phyloP scores from a whole-genome alignment of 2,888 invertebrate genomes.

The Cyclophora albipunctata region DNA sequence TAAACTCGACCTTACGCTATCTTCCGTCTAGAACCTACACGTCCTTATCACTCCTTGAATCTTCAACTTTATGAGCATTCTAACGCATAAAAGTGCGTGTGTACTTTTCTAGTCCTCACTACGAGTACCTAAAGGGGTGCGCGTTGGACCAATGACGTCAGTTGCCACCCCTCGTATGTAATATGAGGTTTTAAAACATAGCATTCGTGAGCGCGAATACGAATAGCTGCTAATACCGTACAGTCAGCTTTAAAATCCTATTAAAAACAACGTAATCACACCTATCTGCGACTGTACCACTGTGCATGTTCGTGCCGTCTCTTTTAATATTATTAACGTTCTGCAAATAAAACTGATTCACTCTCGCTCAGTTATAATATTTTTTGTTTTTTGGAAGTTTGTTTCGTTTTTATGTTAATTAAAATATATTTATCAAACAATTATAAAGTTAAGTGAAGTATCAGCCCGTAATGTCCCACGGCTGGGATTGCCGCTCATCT shows the following conservation, averaged over 20 bases:
- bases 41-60: no score
- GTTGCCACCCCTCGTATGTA: conserved; percentile 35
- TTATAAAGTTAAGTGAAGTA: no score
- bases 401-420: no score
- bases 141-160: conserved; percentile 66
- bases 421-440: no score
- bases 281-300: conserved; percentile 8
- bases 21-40: no score
- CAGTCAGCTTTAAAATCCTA: conserved; percentile 22
- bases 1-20: no score
- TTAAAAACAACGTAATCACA: conserved; percentile 8
- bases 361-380: background rate
- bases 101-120: background rate
- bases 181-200: conserved; percentile 34
- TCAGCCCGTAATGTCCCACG: no score
- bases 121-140: conserved; percentile 34
- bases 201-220: conserved; percentile 35
- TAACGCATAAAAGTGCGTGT: background rate
- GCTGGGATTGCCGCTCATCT: no score
- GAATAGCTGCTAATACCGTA: conserved; percentile 29
- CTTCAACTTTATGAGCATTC: background rate
- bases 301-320: conserved; percentile 2
- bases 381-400: no score
- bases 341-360: conserved; percentile 10
- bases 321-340: conserved; percentile 5